These are phyloP conservation scores for Pteronura brasiliensis DNA, from an alignment of 2,113 vertebrate genomes.

Conservation along the genomic window DNA sequence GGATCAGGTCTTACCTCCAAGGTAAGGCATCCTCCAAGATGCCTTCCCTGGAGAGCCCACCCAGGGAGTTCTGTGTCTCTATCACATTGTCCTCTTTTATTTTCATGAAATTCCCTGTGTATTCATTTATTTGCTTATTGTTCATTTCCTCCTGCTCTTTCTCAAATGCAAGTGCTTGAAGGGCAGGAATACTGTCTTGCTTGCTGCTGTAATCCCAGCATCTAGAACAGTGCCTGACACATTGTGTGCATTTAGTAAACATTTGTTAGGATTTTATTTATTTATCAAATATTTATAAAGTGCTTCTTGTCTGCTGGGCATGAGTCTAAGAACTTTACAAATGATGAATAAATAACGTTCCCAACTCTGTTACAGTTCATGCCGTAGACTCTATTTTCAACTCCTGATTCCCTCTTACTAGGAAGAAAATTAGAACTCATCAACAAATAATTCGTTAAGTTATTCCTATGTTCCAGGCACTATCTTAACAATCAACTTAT, in stretches of 20 bases:
- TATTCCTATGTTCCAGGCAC: neutral
- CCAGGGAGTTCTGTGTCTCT: neutral
- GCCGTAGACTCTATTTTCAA: neutral
- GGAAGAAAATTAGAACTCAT: constrained; percentile 10
- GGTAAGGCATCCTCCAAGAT: too few species aligned
- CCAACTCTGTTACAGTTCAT: neutral
- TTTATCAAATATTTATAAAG: neutral
- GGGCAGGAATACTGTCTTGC: neutral
- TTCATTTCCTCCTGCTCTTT: neutral
- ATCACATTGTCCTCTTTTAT: neutral
- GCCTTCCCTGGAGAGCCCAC: neutral
- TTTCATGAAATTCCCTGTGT: neutral
- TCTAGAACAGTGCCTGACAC: neutral
- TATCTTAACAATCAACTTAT: neutral
- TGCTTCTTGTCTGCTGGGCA: neutral
- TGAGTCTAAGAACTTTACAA: constrained; percentile 11
- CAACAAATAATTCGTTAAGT: neutral
- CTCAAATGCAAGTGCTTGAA: neutral
- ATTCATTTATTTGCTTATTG: neutral
- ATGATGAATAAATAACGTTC: neutral
- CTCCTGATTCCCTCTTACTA: neutral
- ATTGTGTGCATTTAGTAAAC: neutral
- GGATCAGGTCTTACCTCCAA: neutral
- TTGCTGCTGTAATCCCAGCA: neutral
- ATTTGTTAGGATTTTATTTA: neutral